These are phyloP conservation scores for Griposia aprilina DNA, from an alignment of 2,888 invertebrate genomes.

Conservation along the genomic window DNA sequence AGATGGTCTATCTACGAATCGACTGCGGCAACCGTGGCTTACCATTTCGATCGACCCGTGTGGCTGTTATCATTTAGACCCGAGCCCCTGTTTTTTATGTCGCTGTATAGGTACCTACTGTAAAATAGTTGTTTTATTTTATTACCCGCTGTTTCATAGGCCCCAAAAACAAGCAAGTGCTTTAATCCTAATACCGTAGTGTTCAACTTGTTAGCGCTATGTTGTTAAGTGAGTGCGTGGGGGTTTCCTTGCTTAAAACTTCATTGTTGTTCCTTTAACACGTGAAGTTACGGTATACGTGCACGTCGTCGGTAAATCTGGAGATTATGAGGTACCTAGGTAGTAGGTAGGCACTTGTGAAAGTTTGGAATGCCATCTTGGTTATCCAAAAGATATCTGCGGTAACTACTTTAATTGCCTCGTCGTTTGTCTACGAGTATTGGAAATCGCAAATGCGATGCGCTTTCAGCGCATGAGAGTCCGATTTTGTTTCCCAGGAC, in stretches of 20 bases:
- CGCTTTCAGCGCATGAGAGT: neutral
- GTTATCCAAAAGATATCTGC: neutral
- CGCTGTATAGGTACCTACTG: neutral
- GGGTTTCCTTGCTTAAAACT: constrained; percentile 50
- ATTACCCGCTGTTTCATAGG: constrained; percentile 42
- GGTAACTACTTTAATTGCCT: neutral
- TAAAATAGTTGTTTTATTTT: neutral
- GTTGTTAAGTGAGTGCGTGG: constrained; percentile 52
- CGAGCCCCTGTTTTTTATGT: neutral
- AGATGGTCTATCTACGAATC: no score
- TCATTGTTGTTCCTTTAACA: constrained; percentile 43
- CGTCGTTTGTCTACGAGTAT: neutral
- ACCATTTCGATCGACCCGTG: neutral
- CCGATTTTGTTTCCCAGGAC: neutral
- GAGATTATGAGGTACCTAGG: constrained; percentile 4
- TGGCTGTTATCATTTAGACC: neutral
- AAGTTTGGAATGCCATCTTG: neutral
- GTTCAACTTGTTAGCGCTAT: constrained; percentile 58
- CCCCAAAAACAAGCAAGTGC: constrained; percentile 41
- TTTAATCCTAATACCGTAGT: constrained; percentile 38
- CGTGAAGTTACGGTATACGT: constrained; percentile 20
- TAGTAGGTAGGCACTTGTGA: neutral
- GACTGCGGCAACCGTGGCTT: no score
- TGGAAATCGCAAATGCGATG: neutral
- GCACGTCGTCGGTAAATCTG: constrained; percentile 7